These are phyloP conservation scores for Apaloderma vittatum DNA, from an alignment of 2,113 vertebrate genomes.

Conservation along the genomic window DNA sequence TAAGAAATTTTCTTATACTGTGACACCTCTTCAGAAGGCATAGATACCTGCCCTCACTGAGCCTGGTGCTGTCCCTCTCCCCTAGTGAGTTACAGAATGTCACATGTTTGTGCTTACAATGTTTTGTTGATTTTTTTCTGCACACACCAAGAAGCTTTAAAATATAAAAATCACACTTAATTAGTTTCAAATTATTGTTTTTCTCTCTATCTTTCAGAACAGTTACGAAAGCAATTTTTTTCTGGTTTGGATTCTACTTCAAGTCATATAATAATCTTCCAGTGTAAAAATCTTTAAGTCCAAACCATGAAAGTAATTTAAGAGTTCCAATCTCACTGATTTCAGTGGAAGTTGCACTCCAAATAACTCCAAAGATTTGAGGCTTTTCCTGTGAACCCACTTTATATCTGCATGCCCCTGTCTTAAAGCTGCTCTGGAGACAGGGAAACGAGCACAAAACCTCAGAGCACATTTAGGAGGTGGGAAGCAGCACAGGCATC, in stretches of 20 bases:
- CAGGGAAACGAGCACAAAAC: neutral
- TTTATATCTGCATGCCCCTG: neutral
- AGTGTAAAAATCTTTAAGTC: neutral
- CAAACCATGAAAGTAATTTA: neutral
- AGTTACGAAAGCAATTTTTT: neutral
- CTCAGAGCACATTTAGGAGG: neutral
- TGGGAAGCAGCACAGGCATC: neutral
- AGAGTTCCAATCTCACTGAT: neutral
- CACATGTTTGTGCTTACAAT: neutral
- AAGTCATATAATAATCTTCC: neutral
- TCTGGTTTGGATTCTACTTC: neutral
- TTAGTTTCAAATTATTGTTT: neutral
- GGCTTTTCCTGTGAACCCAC: neutral
- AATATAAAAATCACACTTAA: neutral
- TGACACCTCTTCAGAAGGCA: neutral
- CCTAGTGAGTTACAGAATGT: neutral
- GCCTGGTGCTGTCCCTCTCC: neutral
- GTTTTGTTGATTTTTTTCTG: neutral
- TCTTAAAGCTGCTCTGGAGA: neutral
- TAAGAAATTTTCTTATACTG: neutral
- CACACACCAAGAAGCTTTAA: neutral
- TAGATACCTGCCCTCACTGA: neutral
- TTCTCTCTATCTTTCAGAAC: neutral
- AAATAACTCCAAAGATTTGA: neutral
- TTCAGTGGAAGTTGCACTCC: neutral